A percentile compares a stretch with the other conserved stretches of the same genome.
phyloP scores from a whole-genome alignment of 2,888 invertebrate genomes.

The Diogma glabrata region DNA sequence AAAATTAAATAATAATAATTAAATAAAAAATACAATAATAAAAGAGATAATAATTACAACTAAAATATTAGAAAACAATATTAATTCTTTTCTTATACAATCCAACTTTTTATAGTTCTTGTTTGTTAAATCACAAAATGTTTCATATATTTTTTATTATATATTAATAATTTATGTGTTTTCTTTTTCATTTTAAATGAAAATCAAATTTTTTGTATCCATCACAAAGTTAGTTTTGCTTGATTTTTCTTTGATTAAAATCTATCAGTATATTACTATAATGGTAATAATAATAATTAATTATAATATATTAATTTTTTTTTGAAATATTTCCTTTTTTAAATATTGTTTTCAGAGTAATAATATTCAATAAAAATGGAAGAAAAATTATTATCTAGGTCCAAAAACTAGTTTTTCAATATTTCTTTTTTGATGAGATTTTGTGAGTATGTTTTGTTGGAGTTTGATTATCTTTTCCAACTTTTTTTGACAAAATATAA shows the following conservation, averaged over 20 bases:
- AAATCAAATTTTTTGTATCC: background rate
- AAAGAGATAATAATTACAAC: conserved; percentile 13
- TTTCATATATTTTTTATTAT: conserved; percentile 1
- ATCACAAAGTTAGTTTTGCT: background rate
- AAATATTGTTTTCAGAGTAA: background rate
- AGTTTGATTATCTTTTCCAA: too few species aligned
- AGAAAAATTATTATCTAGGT: conserved; percentile 9
- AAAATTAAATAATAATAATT: conserved; percentile 19
- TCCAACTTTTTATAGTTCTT: too few species aligned
- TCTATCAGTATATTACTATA: conserved; percentile 6
- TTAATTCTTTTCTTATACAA: conserved; percentile 5
- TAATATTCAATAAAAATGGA: conserved; percentile 6
- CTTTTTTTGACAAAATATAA: too few species aligned
- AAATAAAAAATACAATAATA: conserved; percentile 21
- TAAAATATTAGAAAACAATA: too few species aligned
- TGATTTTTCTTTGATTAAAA: conserved; percentile 5
- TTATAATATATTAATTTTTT: conserved; percentile 4
- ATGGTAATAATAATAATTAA: background rate
- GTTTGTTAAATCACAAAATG: too few species aligned
- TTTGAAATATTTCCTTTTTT: background rate
- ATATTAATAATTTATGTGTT: background rate
- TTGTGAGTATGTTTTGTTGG: too few species aligned
- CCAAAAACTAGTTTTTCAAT: too few species aligned
- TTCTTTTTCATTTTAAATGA: background rate
- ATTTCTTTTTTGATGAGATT: too few species aligned